A percentile compares a stretch with the other conserved stretches of the same genome.
Conservation (phyloP, 2,888 invertebrate genomes). For the Rhopalosiphum nymphaeae region DNA sequence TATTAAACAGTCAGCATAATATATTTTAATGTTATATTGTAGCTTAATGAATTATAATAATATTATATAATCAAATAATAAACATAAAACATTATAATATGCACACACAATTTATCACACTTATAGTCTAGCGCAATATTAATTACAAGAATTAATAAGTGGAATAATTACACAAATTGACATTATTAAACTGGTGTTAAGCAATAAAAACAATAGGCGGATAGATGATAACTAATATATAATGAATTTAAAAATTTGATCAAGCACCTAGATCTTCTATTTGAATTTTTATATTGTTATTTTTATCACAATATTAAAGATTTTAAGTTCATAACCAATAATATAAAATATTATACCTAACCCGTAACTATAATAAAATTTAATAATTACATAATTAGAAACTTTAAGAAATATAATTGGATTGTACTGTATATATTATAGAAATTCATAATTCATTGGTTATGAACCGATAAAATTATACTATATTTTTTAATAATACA, state of each 20-base stretch:
- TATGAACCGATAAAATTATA: not conserved
- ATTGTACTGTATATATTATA: no score
- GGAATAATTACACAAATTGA: not conserved
- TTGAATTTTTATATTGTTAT: not conserved
- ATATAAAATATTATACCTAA: not conserved
- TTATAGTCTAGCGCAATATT: not conserved
- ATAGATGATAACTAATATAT: not conserved
- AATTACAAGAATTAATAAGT: not conserved
- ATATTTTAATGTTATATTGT: not conserved
- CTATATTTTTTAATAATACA: not conserved
- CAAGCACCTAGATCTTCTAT: not conserved
- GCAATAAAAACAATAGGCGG: not conserved
- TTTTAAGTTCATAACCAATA: not conserved
- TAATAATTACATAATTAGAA: not conserved
- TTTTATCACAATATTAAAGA: not conserved
- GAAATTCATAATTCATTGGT: not conserved
- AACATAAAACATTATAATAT: not conserved
- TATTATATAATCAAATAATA: not conserved
- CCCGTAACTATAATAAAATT: not conserved
- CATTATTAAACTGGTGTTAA: not conserved
- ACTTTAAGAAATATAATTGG: not conserved
- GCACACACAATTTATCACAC: not conserved
- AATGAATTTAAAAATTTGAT: not conserved
- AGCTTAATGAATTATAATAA: not conserved
- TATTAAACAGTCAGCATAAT: not conserved